Conservation (phyloP, 2,888 invertebrate species). For the Neuroscelio doddi region DNA sequence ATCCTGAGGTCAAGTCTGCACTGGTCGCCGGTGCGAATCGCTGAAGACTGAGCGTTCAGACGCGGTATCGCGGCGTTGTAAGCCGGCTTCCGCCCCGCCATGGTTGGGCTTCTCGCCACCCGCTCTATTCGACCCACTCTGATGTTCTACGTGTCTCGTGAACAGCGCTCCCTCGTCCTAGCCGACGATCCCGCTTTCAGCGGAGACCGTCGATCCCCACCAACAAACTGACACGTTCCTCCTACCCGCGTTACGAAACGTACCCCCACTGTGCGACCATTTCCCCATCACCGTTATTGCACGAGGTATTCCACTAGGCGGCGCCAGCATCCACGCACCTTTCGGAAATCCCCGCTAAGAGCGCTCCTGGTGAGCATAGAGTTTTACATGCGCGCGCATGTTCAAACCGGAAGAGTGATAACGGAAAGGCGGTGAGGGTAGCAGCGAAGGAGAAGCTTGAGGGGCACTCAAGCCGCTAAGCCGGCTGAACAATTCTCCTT, state of each 20-base stretch:
- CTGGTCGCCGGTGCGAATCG: conserved; percentile 47
- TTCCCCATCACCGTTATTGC: conserved; percentile 3
- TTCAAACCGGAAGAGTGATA: background rate
- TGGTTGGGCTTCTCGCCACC: conserved; percentile 53
- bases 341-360: too few relatives aligned
- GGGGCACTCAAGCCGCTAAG: background rate
- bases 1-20: conserved; percentile 22
- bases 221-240: conserved; percentile 1
- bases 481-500: background rate
- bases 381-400: conserved; percentile 40
- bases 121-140: conserved; percentile 63
- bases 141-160: conserved; percentile 63
- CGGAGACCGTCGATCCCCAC: conserved; percentile 24
- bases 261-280: background rate
- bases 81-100: conserved; percentile 56
- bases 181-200: conserved; percentile 23
- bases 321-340: conserved; percentile 36
- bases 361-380: too few relatives aligned
- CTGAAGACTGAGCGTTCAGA: conserved; percentile 55
- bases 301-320: conserved; percentile 30
- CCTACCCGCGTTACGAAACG: background rate
- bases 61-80: conserved; percentile 53
- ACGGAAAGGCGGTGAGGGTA: background rate
- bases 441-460: background rate
- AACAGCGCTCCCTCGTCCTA: conserved; percentile 52